Percentiles rank a stretch among this genome's conserved stretches.
Conservation (phyloP, 2,113 vertebrate species). For the Harpagus bidentatus region DNA sequence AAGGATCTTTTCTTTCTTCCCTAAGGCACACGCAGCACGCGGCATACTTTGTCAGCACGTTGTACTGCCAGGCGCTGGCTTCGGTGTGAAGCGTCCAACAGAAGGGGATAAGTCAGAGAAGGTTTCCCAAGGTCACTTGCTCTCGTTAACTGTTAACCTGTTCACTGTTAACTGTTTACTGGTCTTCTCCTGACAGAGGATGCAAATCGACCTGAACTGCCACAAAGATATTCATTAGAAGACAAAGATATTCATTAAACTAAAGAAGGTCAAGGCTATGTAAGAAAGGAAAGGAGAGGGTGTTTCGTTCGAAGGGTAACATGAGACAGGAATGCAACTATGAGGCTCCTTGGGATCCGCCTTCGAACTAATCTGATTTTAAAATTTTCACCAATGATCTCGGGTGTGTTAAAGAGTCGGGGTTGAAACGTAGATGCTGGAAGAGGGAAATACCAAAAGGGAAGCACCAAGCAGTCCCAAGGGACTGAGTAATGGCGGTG, state of each 20-base stretch:
- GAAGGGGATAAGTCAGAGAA: background rate
- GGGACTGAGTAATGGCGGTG: background rate
- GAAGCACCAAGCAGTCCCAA: background rate
- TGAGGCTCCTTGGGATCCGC: background rate
- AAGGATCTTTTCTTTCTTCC: background rate
- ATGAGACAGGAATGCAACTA: background rate
- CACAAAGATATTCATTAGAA: background rate
- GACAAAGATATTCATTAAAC: background rate
- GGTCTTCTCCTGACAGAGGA: background rate
- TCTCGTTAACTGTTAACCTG: background rate
- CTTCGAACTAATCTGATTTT: background rate
- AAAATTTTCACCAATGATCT: background rate
- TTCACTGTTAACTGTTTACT: background rate
- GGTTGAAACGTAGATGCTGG: background rate
- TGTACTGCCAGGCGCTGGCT: background rate
- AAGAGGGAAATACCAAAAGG: background rate
- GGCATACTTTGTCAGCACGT: background rate
- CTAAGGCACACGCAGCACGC: rapidly evolving
- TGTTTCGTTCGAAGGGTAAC: background rate
- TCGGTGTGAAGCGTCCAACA: background rate
- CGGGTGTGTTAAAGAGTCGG: background rate
- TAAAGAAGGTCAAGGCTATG: background rate
- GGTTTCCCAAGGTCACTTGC: background rate
- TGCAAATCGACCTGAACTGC: background rate
- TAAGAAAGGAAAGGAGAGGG: background rate